phyloP scores from a whole-genome alignment of 2,888 invertebrate species.

The Tryphoninae sp. region DNA sequence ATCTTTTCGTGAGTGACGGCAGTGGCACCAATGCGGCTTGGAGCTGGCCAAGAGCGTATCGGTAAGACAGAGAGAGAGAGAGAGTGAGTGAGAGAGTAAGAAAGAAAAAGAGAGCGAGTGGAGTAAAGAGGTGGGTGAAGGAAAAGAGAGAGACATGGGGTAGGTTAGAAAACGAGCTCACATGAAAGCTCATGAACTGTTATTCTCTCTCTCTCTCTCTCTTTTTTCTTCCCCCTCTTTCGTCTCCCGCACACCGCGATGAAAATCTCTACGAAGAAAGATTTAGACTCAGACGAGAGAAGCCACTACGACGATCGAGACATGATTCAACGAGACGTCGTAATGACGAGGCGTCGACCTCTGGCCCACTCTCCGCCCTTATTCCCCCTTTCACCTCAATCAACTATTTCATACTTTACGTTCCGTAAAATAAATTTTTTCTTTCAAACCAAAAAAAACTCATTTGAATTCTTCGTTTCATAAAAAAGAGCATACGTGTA shows the following conservation, averaged over 20 bases:
- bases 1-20: slow-evolving; percentile 64
- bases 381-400: neutral
- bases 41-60: slow-evolving; percentile 4
- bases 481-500: neutral
- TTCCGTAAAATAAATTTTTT: too few relatives aligned
- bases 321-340: slow-evolving; percentile 29
- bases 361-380: neutral
- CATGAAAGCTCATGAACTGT: slow-evolving; percentile 47
- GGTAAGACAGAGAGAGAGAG: neutral
- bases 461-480: neutral
- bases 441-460: too few relatives aligned
- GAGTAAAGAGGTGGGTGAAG: neutral
- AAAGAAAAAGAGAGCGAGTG: neutral
- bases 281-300: slow-evolving; percentile 34
- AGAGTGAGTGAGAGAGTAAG: neutral
- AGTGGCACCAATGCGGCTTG: slow-evolving; percentile 3
- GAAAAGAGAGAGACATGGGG: neutral
- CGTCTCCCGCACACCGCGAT: slow-evolving; percentile 24
- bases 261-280: slow-evolving; percentile 45
- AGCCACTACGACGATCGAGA: slow-evolving; percentile 48
- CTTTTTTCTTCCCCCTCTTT: neutral
- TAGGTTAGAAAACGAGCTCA: slow-evolving; percentile 33
- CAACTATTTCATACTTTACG: too few relatives aligned
- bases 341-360: slow-evolving; percentile 56
- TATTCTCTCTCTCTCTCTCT: slow-evolving; percentile 24